A percentile compares a stretch with the other conserved stretches of the same genome.
Evolutionary conservation across 1,140 invertebrate genomes (phyloP).

Genomic region (Dendroctonus ponderosae): DNA sequence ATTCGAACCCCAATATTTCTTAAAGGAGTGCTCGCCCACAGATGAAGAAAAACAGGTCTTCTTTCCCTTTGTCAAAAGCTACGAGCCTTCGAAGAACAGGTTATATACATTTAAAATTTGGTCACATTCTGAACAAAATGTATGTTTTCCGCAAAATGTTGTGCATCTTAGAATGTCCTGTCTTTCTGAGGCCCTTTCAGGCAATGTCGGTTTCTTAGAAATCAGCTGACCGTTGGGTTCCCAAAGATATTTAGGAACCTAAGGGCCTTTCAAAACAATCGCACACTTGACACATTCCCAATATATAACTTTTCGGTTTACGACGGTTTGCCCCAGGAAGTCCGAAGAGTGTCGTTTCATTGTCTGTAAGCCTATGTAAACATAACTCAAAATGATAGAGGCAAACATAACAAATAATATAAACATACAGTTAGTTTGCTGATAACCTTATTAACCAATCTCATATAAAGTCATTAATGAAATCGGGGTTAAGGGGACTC

Average conservation of each 20-base stretch:
- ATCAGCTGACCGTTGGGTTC: conserved; percentile 24
- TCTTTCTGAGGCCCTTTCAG: not conserved
- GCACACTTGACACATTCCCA: conserved; percentile 27
- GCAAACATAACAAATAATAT: too few species aligned
- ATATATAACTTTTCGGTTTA: conserved; percentile 15
- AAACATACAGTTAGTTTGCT: too few species aligned
- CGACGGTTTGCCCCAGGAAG: not conserved
- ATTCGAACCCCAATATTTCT: conserved; percentile 23
- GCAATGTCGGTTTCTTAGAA: conserved; percentile 21
- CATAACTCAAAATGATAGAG: not conserved
- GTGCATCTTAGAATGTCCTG: not conserved
- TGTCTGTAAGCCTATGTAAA: conserved; percentile 8
- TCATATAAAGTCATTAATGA: too few species aligned
- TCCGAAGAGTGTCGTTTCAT: conserved; percentile 2
- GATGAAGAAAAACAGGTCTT: conserved; percentile 14
- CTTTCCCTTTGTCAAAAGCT: conserved; percentile 19
- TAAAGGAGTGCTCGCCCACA: conserved; percentile 20
- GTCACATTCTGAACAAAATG: conserved; percentile 14
- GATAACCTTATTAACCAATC: too few species aligned
- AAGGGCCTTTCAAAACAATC: conserved; percentile 29
- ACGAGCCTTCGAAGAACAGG: conserved; percentile 23
- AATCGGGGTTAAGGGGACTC: too few species aligned
- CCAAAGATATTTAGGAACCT: conserved; percentile 18
- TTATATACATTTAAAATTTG: conserved; percentile 12
- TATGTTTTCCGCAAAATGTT: not conserved